phyloP scores from a whole-genome alignment of 2,888 invertebrate species.

The Chaitophorus viminalis region DNA sequence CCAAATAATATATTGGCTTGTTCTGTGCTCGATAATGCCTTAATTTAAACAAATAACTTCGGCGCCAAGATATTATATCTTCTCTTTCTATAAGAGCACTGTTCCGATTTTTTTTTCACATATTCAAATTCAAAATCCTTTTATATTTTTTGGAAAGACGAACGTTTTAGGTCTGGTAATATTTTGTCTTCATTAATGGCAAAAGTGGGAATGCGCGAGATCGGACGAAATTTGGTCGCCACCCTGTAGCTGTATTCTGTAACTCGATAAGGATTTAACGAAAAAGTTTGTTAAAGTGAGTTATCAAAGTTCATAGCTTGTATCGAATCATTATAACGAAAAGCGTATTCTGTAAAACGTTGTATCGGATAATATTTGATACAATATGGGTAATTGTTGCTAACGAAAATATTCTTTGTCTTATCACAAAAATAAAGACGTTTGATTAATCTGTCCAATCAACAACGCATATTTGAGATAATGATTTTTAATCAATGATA shows the following conservation, averaged over 20 bases:
- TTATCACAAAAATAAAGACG: conserved; percentile 3
- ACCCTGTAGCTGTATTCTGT: no score
- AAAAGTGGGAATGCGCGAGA: conserved; percentile 18
- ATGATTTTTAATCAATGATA: background rate
- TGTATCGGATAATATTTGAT: background rate
- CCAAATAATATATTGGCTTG: no score
- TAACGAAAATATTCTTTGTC: conserved; percentile 12
- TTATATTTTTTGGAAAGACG: no score
- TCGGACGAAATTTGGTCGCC: background rate
- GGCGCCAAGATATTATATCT: no score
- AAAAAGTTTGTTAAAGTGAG: background rate
- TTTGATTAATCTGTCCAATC: background rate
- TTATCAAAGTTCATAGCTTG: conserved; percentile 2
- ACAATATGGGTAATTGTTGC: background rate
- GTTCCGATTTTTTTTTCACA: no score
- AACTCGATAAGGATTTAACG: background rate
- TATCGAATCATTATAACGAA: conserved; percentile 1
- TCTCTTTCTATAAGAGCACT: no score
- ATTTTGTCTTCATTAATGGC: no score
- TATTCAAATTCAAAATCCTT: no score
- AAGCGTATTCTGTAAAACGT: conserved; percentile 7
- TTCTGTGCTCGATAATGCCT: no score
- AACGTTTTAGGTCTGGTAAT: no score
- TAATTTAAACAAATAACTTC: no score
- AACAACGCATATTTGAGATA: background rate